These are phyloP conservation scores for Tetragonula clypearis DNA, from an alignment of 1,140 invertebrate genomes.

Conservation along the genomic window DNA sequence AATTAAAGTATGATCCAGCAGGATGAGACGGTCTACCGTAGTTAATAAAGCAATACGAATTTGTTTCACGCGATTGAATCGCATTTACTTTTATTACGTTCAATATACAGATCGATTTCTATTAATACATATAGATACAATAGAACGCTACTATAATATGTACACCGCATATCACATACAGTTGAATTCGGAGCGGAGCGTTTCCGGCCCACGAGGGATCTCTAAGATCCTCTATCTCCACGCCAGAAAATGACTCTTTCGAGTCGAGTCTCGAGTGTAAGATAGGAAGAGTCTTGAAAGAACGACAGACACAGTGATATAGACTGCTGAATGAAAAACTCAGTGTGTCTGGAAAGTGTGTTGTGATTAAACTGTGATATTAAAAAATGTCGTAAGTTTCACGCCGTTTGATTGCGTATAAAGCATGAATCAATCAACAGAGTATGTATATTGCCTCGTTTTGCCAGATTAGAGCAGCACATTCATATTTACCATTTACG, in stretches of 20 bases:
- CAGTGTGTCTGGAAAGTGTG: not conserved
- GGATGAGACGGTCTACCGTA: not conserved
- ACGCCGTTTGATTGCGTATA: not conserved
- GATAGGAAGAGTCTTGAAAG: conserved; percentile 17
- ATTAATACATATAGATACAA: conserved; percentile 70
- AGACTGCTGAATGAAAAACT: not conserved
- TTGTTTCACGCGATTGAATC: conserved; percentile 25
- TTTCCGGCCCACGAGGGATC: not conserved
- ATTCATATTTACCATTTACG: not conserved
- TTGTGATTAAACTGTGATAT: conserved; percentile 11
- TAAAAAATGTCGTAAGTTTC: conserved; percentile 18
- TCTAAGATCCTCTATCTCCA: conserved; percentile 29
- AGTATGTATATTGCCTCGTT: not conserved
- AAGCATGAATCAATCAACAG: not conserved
- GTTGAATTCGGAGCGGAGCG: conserved; percentile 56
- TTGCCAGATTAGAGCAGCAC: not conserved
- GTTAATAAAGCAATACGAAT: not conserved
- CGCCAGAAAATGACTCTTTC: conserved; percentile 23
- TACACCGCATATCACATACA: conserved; percentile 69
- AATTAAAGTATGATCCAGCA: not conserved
- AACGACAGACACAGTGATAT: not conserved
- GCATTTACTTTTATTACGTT: conserved; percentile 66
- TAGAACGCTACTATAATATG: conserved; percentile 65
- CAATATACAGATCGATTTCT: conserved; percentile 68
- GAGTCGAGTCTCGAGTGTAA: conserved; percentile 20